Evolutionary conservation across 2,797 vertebrate genomes (phyloP).

Genomic region (Simalia tracyae): DNA sequence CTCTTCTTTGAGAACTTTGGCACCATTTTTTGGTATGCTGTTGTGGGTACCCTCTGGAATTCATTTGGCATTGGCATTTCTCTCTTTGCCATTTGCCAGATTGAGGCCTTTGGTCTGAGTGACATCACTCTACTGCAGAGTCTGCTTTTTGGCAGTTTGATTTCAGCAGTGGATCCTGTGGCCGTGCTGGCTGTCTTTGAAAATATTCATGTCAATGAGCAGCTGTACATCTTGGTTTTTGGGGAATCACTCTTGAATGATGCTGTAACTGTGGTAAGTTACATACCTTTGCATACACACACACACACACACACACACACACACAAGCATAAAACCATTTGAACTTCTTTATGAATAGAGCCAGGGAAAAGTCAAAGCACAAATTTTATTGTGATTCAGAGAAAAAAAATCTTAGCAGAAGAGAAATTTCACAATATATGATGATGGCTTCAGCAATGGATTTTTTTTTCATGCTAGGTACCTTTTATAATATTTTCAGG

Average conservation of each 20-base stretch:
- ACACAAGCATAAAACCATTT: background rate
- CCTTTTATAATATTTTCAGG: constrained; percentile 8
- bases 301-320: too few relatives aligned
- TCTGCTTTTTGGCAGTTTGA: constrained; percentile 90
- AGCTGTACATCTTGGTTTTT: constrained; percentile 94
- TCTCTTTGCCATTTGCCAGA: constrained; percentile 91
- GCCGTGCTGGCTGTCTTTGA: constrained; percentile 93
- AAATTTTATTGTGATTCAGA: background rate
- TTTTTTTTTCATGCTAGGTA: background rate
- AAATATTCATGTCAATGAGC: constrained; percentile 93
- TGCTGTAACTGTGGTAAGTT: constrained; percentile 95
- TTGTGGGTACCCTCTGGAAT: constrained; percentile 96
- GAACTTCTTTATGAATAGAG: background rate
- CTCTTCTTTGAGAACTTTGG: constrained; percentile 95
- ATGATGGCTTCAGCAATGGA: constrained; percentile 22
- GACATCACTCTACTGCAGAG: constrained; percentile 94
- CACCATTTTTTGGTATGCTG: constrained; percentile 93
- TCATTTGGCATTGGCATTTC: constrained; percentile 91
- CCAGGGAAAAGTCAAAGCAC: background rate
- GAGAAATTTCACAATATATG: constrained; percentile 25
- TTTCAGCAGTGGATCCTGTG: constrained; percentile 95
- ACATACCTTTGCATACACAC: too few relatives aligned
- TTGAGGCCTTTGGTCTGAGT: constrained; percentile 85
- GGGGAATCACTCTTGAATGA: constrained; percentile 95
- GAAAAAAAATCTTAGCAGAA: background rate